These are phyloP conservation scores for Brenthis ino DNA, from an alignment of 2,888 invertebrate genomes.

Conservation along the genomic window DNA sequence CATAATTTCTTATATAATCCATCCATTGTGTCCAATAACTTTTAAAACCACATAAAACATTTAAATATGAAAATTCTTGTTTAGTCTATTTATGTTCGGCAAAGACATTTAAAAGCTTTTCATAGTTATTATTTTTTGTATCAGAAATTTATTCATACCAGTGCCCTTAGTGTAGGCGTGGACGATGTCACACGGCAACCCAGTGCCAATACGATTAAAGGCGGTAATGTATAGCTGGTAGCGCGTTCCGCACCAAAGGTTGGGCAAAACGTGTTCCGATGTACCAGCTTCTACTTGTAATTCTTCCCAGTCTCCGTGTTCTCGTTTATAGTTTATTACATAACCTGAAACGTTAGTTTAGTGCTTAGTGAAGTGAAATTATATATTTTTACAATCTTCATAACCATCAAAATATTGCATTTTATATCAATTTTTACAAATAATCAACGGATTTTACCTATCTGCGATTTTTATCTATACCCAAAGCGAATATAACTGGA, in stretches of 20 bases:
- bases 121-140: not conserved
- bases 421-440: too few relatives aligned
- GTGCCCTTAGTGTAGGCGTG: slow-evolving; percentile 92
- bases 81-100: too few relatives aligned
- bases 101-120: too few relatives aligned
- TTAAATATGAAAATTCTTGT: too few relatives aligned
- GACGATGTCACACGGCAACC: slow-evolving; percentile 93
- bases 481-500: too few relatives aligned
- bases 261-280: slow-evolving; percentile 89
- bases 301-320: slow-evolving; percentile 96
- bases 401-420: too few relatives aligned
- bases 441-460: too few relatives aligned
- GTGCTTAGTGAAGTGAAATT: too few relatives aligned
- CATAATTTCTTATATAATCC: too few relatives aligned
- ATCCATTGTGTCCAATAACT: too few relatives aligned
- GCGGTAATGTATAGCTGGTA: slow-evolving; percentile 95
- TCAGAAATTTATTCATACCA: slow-evolving; percentile 60
- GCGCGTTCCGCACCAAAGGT: slow-evolving; percentile 93
- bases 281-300: slow-evolving; percentile 91
- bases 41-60: not conserved
- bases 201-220: slow-evolving; percentile 95
- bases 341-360: slow-evolving; percentile 81
- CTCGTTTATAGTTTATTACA: slow-evolving; percentile 94
- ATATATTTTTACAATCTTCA: too few relatives aligned
- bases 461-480: too few relatives aligned